Conservation (phyloP, 2,888 invertebrate genomes). For the Chymomyza caudatula region DNA sequence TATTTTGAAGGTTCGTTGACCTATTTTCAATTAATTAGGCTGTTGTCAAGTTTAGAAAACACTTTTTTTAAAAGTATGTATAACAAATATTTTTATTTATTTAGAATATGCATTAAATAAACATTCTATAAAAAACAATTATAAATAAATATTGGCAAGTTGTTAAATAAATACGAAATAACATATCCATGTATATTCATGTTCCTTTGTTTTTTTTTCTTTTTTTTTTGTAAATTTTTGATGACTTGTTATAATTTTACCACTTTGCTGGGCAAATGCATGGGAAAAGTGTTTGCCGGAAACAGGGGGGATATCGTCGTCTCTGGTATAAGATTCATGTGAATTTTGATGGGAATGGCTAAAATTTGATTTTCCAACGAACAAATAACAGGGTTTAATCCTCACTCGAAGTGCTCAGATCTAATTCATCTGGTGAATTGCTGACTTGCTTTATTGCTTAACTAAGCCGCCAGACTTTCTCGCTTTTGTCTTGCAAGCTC, state of each 20-base stretch:
- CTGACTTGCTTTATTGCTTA: neutral
- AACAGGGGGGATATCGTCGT: neutral
- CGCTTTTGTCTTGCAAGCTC: neutral
- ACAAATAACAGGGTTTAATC: neutral
- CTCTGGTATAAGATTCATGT: neutral
- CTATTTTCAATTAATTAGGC: no score
- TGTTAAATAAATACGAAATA: constrained; percentile 64
- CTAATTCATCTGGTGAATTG: neutral
- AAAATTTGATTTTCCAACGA: neutral
- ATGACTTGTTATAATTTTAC: constrained; percentile 65
- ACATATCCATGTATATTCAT: constrained; percentile 33
- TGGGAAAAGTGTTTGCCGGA: constrained; percentile 42
- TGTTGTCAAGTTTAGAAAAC: no score
- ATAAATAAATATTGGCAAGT: neutral
- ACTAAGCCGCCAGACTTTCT: neutral
- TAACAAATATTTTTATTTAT: neutral
- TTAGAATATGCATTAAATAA: neutral
- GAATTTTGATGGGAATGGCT: neutral
- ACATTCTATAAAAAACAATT: constrained; percentile 1
- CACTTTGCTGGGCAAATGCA: constrained; percentile 48
- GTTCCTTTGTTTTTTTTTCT: constrained; percentile 18
- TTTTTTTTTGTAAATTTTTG: constrained; percentile 26
- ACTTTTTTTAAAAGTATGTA: neutral
- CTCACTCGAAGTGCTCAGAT: neutral
- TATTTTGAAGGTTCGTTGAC: no score